These are phyloP conservation scores for Matsumyia berberina DNA, from an alignment of 2,888 invertebrate genomes.

Conservation along the genomic window DNA sequence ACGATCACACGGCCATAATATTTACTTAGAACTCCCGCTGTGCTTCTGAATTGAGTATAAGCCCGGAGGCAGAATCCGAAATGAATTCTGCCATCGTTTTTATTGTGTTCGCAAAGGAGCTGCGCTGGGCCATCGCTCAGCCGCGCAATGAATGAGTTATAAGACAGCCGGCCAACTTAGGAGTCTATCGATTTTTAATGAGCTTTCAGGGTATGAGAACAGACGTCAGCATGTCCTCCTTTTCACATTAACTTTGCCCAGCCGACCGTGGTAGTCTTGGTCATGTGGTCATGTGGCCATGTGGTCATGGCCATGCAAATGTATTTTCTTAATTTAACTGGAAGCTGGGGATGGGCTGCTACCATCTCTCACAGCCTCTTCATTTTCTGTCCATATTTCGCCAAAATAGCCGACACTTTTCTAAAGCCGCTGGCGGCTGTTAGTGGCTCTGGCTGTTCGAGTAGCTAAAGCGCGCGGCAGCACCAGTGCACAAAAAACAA, in stretches of 20 bases:
- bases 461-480: conserved; percentile 17
- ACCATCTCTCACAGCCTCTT: conserved; percentile 73
- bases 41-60: conserved; percentile 90
- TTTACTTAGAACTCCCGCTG: conserved; percentile 87
- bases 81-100: conserved; percentile 84
- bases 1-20: conserved; percentile 81
- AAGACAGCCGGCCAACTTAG: conserved; percentile 76
- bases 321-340: conserved; percentile 74
- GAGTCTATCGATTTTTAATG: conserved; percentile 78
- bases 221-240: conserved; percentile 64
- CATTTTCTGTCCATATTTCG: conserved; percentile 73
- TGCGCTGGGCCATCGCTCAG: conserved; percentile 66
- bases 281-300: conserved; percentile 30
- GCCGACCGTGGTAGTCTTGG: too few relatives aligned
- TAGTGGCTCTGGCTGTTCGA: conserved; percentile 13
- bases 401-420: conserved; percentile 76
- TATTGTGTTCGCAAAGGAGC: conserved; percentile 80
- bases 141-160: conserved; percentile 72
- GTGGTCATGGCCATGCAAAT: conserved; percentile 71
- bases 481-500: conserved; percentile 21
- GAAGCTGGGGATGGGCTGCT: conserved; percentile 73
- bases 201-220: conserved; percentile 74
- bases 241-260: conserved; percentile 50
- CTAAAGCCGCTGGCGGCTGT: conserved; percentile 74
- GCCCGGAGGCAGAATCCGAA: conserved; percentile 88